Conservation (phyloP, 2,888 invertebrate species). For the Steinernema scapterisci region DNA sequence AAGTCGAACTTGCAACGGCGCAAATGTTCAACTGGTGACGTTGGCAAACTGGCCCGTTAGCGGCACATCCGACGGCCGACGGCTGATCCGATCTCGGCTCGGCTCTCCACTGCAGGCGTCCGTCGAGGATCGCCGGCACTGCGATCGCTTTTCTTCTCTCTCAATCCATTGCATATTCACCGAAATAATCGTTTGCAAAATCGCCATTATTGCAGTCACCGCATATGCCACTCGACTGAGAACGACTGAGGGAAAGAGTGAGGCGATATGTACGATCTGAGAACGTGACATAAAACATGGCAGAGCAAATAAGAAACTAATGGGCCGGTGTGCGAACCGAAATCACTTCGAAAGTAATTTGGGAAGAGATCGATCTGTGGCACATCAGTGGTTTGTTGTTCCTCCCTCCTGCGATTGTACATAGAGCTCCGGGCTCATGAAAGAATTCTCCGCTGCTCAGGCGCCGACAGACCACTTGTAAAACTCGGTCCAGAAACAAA, state of each 20-base stretch:
- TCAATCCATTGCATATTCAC: slow-evolving; percentile 28
- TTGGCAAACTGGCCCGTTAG: slow-evolving; percentile 31
- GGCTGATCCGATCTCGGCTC: slow-evolving; percentile 29
- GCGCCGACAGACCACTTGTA: background rate
- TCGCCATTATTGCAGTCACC: slow-evolving; percentile 30
- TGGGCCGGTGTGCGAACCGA: background rate
- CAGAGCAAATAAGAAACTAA: slow-evolving; percentile 11
- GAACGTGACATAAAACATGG: slow-evolving; percentile 2
- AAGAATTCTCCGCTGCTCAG: background rate
- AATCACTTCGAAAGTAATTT: background rate
- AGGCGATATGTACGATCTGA: slow-evolving; percentile 21
- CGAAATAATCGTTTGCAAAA: slow-evolving; percentile 30
- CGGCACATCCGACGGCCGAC: slow-evolving; percentile 26
- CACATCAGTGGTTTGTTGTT: too few relatives aligned
- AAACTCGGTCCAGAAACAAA: background rate
- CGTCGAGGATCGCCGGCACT: slow-evolving; percentile 29
- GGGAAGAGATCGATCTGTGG: too few relatives aligned
- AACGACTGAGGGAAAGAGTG: background rate
- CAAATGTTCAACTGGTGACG: slow-evolving; percentile 32
- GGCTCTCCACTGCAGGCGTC: background rate
- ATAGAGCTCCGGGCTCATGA: too few relatives aligned
- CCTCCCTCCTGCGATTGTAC: too few relatives aligned
- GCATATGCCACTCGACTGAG: slow-evolving; percentile 33
- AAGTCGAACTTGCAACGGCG: slow-evolving; percentile 32
- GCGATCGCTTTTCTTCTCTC: slow-evolving; percentile 14